These are phyloP conservation scores for Tangara arthus DNA, from an alignment of 2,797 vertebrate species.

Conservation along the genomic window DNA sequence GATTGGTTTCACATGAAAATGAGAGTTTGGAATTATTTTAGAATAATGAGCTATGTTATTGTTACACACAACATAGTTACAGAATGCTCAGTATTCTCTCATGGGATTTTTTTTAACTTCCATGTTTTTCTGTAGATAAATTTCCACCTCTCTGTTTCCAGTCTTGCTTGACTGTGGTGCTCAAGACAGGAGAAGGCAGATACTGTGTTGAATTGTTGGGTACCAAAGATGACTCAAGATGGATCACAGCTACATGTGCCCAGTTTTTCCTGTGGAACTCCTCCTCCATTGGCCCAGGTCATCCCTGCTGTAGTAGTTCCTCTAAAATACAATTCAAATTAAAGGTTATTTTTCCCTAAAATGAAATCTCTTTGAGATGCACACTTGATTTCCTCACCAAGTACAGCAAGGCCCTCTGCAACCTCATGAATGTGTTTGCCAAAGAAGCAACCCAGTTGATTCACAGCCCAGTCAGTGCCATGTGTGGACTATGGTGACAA, in stretches of 20 bases:
- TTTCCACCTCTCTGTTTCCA: neutral
- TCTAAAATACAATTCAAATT: neutral
- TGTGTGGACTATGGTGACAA: neutral
- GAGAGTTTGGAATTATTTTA: neutral
- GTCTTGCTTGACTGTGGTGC: neutral
- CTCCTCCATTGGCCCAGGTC: fast-evolving
- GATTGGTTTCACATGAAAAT: neutral
- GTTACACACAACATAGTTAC: neutral
- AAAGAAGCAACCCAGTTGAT: neutral
- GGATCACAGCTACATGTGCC: fast-evolving
- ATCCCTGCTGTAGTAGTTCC: neutral
- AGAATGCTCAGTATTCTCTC: neutral
- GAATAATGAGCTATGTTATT: neutral
- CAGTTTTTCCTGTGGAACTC: neutral
- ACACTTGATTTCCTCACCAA: neutral
- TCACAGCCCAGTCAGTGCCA: neutral
- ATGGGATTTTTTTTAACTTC: neutral
- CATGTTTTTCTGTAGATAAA: neutral
- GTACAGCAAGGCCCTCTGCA: neutral
- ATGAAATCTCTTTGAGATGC: neutral
- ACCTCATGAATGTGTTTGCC: neutral
- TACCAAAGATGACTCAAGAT: neutral
- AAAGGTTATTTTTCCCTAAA: neutral
- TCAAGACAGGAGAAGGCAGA: neutral
- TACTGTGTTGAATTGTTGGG: neutral